Percentiles rank a stretch among this genome's conserved stretches.
Evolutionary conservation across 2,113 vertebrate genomes (phyloP).

Genomic region (Oncorhynchus kisutch): DNA sequence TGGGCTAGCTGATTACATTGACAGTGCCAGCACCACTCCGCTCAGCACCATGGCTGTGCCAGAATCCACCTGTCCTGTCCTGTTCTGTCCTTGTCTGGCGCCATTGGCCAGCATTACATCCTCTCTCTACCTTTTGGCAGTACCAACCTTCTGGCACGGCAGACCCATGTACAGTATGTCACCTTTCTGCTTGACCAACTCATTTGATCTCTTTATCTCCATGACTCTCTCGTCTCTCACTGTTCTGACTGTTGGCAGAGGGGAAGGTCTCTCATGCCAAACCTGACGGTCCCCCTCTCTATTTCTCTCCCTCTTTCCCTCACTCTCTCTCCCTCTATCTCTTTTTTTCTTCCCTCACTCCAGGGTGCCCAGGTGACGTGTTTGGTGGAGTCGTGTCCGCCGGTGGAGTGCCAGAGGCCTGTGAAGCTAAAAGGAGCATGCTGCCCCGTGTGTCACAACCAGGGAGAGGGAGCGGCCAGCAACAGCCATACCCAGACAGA

Average conservation of each 20-base stretch:
- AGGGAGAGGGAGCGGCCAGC: slow-evolving; percentile 36
- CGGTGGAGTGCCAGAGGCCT: slow-evolving; percentile 71
- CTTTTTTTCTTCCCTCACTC: neutral
- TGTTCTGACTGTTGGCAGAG: slow-evolving; percentile 28
- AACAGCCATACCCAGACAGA: slow-evolving; percentile 13
- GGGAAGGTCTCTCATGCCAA: neutral
- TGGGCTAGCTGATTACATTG: neutral
- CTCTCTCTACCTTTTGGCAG: slow-evolving; percentile 15
- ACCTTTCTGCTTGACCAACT: neutral
- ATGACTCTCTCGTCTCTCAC: slow-evolving; percentile 1
- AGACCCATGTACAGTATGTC: neutral
- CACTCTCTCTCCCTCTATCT: neutral
- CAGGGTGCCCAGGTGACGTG: slow-evolving; percentile 92
- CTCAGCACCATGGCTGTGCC: too few species aligned
- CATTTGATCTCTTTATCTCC: slow-evolving; percentile 24
- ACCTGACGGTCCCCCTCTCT: slow-evolving; percentile 1
- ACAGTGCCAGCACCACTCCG: neutral
- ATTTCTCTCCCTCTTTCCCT: neutral
- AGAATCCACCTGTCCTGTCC: neutral
- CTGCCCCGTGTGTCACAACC: slow-evolving; percentile 81
- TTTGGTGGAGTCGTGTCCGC: slow-evolving; percentile 85
- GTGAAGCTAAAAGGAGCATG: slow-evolving; percentile 81
- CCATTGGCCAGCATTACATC: neutral
- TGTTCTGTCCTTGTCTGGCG: slow-evolving; percentile 14
- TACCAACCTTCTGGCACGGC: slow-evolving; percentile 11